Evolutionary conservation across 2,113 vertebrate species (phyloP).

Genomic region (Lipophrys pholis): DNA sequence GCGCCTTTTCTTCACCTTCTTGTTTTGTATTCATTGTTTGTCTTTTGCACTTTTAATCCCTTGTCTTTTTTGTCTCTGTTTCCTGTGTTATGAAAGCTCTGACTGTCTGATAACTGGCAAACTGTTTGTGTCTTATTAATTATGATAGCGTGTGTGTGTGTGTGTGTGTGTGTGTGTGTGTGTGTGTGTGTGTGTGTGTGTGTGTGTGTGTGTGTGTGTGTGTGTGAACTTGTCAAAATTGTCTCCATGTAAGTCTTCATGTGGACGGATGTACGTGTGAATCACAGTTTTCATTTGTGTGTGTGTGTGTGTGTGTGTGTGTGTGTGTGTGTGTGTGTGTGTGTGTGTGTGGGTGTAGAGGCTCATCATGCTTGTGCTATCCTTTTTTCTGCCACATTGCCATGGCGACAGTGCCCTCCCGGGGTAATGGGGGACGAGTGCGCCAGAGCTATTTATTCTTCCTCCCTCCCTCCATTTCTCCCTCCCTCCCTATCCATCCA

Average conservation of each 20-base stretch:
- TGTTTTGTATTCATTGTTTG: constrained; percentile 45
- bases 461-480: constrained; percentile 62
- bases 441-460: constrained; percentile 83
- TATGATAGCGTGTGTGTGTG: no score
- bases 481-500: constrained; percentile 31
- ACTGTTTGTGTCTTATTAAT: constrained; percentile 11
- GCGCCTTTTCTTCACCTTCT: constrained; percentile 14
- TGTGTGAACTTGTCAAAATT: constrained; percentile 56
- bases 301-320: no score
- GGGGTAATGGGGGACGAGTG: constrained; percentile 83
- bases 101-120: constrained; percentile 42
- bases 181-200: background rate
- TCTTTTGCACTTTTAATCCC: constrained; percentile 42
- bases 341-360: constrained; percentile 53
- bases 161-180: no score
- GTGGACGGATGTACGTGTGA: constrained; percentile 55
- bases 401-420: constrained; percentile 85
- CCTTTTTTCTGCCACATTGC: constrained; percentile 86
- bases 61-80: constrained; percentile 31
- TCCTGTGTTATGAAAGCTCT: constrained; percentile 31
- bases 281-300: constrained; percentile 48
- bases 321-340: no score
- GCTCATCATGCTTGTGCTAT: constrained; percentile 82
- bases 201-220: constrained; percentile 9
- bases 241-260: constrained; percentile 53